Evolutionary conservation across 1,140 invertebrate genomes (phyloP), one percentile per base, ranked within the genome.

Genomic region (Triops longicaudatus): DNA sequence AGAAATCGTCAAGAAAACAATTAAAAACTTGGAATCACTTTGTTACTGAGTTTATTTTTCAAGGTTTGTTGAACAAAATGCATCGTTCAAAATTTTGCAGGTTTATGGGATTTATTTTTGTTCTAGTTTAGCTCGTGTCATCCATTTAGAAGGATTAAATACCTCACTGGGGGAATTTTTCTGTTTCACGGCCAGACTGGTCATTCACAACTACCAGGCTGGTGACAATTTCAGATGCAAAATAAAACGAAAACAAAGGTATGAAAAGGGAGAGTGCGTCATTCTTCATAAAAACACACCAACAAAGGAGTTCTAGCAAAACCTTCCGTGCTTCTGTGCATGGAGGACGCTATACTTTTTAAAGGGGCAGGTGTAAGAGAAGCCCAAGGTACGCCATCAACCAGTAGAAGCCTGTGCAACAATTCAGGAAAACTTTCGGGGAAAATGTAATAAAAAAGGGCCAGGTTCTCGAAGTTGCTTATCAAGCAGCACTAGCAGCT

Each of bases 311-410:
- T 14, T 0, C n/a, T 63, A 22, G 10, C 50, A 22, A n/a, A 22
- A n/a, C 14, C 50, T 2, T 22, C 50, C 22, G 50, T 63, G 22
- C 22, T 63, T 63, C 22, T 17, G 14, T 63, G 3, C 17, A 63
- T 63, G 50, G 50, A 63, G 50, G 50, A 63, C 50, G 50, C 50
- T 22, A 63, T 63, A 63, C 10, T 63, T 63, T 63, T 63, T 63
- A 63, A 63, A 63, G 50, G 50, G 50, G 50, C 50, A 63, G 50
- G 50, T 63, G 50, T 63, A 63, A 63, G 3, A 22, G 14, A 63
- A 63, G 22, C 2, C 50, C 22, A 63, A 37, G 31, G 31, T 37
- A 37, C 31, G 2, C 31, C 31, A 37, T 2, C 50, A 22, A 17
- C 50, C 50, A 63, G 50, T 63, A 22, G 50, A 6, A 63, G 50